These are phyloP conservation scores for Sminthurinus aureus DNA, from an alignment of 2,888 invertebrate genomes.

Conservation along the genomic window DNA sequence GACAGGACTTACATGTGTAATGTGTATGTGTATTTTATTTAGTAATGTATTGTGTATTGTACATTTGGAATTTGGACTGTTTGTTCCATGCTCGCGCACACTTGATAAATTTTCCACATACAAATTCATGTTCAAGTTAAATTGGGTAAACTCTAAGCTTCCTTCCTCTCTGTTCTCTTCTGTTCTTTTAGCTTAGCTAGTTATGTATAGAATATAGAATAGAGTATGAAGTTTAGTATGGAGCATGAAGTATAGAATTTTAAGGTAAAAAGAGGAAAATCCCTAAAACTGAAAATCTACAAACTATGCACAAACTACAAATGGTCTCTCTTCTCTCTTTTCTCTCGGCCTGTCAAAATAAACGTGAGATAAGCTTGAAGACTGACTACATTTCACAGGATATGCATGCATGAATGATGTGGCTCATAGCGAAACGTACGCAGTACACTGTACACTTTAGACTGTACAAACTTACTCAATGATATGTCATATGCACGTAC, in stretches of 20 bases:
- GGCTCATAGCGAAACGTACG: constrained; percentile 27
- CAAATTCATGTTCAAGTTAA: background rate
- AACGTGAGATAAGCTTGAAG: constrained; percentile 49
- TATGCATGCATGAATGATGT: constrained; percentile 46
- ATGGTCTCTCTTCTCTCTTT: constrained; percentile 22
- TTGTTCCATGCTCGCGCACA: constrained; percentile 39
- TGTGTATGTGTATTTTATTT: no score
- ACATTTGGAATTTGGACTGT: constrained; percentile 18
- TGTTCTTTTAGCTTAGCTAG: background rate
- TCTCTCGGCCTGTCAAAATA: constrained; percentile 48
- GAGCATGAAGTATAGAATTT: background rate
- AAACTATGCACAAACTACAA: constrained; percentile 28
- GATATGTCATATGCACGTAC: background rate
- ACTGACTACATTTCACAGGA: constrained; percentile 44
- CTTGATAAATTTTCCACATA: constrained; percentile 34
- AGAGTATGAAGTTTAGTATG: background rate
- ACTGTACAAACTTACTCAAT: background rate
- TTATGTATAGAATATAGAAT: background rate
- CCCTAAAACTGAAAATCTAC: constrained; percentile 44
- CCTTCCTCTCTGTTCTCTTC: background rate
- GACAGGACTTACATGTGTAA: no score
- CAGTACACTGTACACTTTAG: background rate
- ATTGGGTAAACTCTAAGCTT: background rate
- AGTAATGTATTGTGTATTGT: background rate
- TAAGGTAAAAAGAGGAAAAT: constrained; percentile 22